Evolutionary conservation across 2,113 vertebrate species (phyloP).

Genomic region (Phyllostomus discolor): DNA sequence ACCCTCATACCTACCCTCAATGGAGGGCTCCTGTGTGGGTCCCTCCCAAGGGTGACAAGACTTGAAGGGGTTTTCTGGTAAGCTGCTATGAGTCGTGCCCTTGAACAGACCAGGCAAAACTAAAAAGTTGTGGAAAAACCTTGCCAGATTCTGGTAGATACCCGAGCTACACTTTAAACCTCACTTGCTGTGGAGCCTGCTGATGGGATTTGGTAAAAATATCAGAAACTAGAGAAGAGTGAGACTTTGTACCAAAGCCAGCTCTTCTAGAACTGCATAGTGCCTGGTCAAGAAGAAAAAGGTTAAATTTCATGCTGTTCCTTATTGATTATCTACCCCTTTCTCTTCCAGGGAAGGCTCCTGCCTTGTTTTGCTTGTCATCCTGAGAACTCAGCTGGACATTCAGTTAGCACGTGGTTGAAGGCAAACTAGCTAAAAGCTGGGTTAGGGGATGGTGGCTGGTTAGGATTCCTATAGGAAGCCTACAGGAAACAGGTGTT

Average conservation of each 20-base stretch:
- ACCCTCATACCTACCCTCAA: neutral
- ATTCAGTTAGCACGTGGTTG: neutral
- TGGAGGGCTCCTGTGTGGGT: neutral
- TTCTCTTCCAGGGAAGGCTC: neutral
- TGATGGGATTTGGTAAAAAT: neutral
- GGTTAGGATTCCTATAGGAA: neutral
- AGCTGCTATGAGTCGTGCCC: neutral
- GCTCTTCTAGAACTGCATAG: too few species aligned
- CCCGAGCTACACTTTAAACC: accelerated
- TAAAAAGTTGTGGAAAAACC: neutral
- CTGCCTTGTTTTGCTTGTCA: neutral
- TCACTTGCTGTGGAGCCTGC: neutral
- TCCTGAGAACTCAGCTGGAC: neutral
- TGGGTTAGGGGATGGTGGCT: neutral
- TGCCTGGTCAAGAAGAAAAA: neutral
- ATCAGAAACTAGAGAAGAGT: neutral
- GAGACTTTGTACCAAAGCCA: neutral
- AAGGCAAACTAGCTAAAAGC: neutral
- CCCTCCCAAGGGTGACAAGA: neutral
- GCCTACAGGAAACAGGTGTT: neutral
- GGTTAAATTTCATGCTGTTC: neutral
- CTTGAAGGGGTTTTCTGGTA: neutral
- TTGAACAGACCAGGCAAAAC: neutral
- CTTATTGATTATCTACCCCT: neutral
- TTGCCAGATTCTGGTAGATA: neutral